Conservation (phyloP, 2,113 vertebrate genomes). For the Osmerus eperlanus region DNA sequence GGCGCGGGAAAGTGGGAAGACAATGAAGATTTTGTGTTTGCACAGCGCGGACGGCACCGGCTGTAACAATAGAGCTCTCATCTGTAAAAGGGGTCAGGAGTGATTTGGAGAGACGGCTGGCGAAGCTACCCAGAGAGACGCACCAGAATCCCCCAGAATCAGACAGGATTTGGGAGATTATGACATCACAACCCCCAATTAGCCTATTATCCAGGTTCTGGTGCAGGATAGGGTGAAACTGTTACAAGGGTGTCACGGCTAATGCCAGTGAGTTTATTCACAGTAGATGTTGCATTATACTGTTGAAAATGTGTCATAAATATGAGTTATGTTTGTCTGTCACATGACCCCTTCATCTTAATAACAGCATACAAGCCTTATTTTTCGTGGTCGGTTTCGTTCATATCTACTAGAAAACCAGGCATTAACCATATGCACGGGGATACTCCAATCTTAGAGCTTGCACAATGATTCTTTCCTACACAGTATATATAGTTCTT, state of each 20-base stretch:
- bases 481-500: too few relatives aligned
- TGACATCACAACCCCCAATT: slow-evolving; percentile 40
- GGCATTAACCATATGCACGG: neutral
- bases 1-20: slow-evolving; percentile 48
- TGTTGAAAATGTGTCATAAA: neutral
- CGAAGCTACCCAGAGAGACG: slow-evolving; percentile 33
- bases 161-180: slow-evolving; percentile 55
- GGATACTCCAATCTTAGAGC: too few relatives aligned
- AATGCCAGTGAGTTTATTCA: neutral
- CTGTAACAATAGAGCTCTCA: slow-evolving; percentile 65
- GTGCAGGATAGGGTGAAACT: slow-evolving; percentile 14
- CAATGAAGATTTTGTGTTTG: slow-evolving; percentile 69
- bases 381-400: neutral
- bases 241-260: neutral
- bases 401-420: neutral
- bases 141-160: slow-evolving; percentile 46
- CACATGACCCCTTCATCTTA: neutral
- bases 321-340: neutral
- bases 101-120: slow-evolving; percentile 58
- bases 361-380: neutral
- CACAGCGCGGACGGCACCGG: slow-evolving; percentile 50
- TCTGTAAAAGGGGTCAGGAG: slow-evolving; percentile 61
- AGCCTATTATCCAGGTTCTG: slow-evolving; percentile 32
- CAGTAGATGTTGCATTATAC: slow-evolving; percentile 11
- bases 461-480: too few relatives aligned